Percentiles rank a stretch among this genome's conserved stretches.
Evolutionary conservation across 2,888 invertebrate genomes (phyloP).

Genomic region (Meta bourneti): DNA sequence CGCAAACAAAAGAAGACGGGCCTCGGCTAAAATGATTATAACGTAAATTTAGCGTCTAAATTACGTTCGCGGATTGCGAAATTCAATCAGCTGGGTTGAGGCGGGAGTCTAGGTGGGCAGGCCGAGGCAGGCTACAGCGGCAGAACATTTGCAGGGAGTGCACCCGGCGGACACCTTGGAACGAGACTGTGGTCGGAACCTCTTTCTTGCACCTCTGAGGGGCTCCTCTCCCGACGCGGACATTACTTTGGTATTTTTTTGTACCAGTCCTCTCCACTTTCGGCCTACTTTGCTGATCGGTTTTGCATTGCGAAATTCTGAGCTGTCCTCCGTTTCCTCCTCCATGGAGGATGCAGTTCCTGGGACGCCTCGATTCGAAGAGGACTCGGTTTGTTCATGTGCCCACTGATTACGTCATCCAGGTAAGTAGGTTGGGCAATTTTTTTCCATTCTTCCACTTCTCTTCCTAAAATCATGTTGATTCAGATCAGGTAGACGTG

Average conservation of each 20-base stretch:
- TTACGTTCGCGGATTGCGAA: constrained; percentile 77
- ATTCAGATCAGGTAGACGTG: too few species aligned
- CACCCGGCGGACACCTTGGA: constrained; percentile 50
- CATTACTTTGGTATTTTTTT: constrained; percentile 5
- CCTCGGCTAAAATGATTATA: constrained; percentile 76
- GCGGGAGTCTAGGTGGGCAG: constrained; percentile 56
- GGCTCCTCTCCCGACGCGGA: constrained; percentile 7
- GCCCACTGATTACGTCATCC: too few species aligned
- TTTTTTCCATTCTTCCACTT: too few species aligned
- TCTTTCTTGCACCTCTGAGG: constrained; percentile 2
- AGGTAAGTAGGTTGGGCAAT: too few species aligned
- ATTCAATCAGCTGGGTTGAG: constrained; percentile 75
- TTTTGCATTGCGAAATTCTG: neutral
- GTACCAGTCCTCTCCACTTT: neutral
- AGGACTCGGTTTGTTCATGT: too few species aligned
- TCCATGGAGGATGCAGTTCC: neutral
- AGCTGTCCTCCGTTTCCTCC: neutral
- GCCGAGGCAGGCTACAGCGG: constrained; percentile 26
- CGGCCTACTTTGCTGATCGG: neutral
- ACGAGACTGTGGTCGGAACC: constrained; percentile 13
- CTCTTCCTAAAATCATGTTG: too few species aligned
- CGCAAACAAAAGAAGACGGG: constrained; percentile 73
- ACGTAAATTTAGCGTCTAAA: constrained; percentile 77
- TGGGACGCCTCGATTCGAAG: neutral
- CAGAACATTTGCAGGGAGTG: constrained; percentile 65